A percentile compares a stretch with the other conserved stretches of the same genome.
Conservation (phyloP, 92 coral and sea anemone genomes). For the Siderastrea radians region DNA sequence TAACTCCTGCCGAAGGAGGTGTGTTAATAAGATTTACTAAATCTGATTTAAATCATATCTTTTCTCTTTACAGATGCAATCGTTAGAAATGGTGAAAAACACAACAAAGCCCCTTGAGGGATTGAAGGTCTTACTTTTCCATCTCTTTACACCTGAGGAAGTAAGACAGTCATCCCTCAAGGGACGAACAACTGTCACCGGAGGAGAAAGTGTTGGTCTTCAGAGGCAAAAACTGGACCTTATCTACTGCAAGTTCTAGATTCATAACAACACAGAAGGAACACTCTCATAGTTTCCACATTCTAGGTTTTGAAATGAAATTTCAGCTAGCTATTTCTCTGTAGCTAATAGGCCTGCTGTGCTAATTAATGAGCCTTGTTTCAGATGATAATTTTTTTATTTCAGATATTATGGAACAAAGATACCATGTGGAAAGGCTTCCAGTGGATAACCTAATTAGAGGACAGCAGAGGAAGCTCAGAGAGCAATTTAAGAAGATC, state of each 20-base stretch:
- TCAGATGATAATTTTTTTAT: too few relatives aligned
- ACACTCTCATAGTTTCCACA: too few relatives aligned
- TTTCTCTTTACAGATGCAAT: constrained; percentile 8
- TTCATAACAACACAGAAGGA: too few relatives aligned
- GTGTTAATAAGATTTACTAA: too few relatives aligned
- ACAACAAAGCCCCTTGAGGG: constrained; percentile 64
- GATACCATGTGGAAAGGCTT: background rate
- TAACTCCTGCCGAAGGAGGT: too few relatives aligned
- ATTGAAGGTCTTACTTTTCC: constrained; percentile 41
- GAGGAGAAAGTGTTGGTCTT: background rate
- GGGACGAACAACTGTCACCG: constrained; percentile 36
- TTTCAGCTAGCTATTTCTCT: too few relatives aligned
- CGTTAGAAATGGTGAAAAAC: constrained; percentile 21
- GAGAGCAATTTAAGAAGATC: constrained; percentile 8
- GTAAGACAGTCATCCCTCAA: constrained; percentile 57
- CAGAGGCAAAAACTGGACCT: too few relatives aligned
- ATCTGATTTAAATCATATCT: too few relatives aligned
- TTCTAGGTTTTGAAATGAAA: too few relatives aligned
- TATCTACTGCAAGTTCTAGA: too few relatives aligned
- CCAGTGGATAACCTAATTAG: background rate
- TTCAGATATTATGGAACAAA: background rate
- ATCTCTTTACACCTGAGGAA: constrained; percentile 49
- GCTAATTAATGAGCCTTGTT: too few relatives aligned
- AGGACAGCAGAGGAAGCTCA: background rate
- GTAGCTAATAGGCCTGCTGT: too few relatives aligned